A percentile compares a stretch with the other conserved stretches of the same genome.
Conservation (phyloP, 2,888 invertebrate genomes). For the Cephus spinipes region DNA sequence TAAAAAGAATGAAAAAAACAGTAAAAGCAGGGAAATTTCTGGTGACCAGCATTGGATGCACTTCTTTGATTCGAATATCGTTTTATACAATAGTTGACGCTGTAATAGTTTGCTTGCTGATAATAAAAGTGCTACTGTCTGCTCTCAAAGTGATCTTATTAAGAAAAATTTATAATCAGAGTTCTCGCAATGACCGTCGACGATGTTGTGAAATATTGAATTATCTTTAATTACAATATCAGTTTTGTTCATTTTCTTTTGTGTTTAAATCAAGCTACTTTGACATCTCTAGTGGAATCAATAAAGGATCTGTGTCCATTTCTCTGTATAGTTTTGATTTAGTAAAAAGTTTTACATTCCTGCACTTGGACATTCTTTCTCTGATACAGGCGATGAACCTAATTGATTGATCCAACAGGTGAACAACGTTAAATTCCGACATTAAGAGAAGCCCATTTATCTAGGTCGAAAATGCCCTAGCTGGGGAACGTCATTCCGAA, state of each 20-base stretch:
- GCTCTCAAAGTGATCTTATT: too few relatives aligned
- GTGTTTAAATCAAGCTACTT: not conserved
- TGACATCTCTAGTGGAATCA: not conserved
- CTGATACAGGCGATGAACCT: not conserved
- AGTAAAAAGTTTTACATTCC: too few relatives aligned
- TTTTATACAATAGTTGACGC: not conserved
- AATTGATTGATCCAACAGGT: not conserved
- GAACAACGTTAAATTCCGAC: not conserved
- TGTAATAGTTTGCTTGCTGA: not conserved
- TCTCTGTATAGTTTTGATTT: too few relatives aligned
- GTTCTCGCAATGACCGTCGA: not conserved
- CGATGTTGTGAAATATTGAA: not conserved
- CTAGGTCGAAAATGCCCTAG: conserved; percentile 20
- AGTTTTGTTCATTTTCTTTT: not conserved
- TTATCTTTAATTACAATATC: not conserved
- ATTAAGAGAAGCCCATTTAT: conserved; percentile 3
- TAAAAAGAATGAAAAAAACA: too few relatives aligned
- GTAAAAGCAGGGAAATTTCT: not conserved
- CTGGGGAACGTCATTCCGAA: conserved; percentile 18
- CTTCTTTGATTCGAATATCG: not conserved
- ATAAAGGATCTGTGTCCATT: not conserved
- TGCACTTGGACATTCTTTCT: not conserved
- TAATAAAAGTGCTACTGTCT: too few relatives aligned
- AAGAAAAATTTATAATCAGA: too few relatives aligned
- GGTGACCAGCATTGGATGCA: not conserved